Evolutionary conservation across 2,888 invertebrate genomes (phyloP), one percentile per base, ranked within the genome.

Genomic region (Nymphalis urticae): DNA sequence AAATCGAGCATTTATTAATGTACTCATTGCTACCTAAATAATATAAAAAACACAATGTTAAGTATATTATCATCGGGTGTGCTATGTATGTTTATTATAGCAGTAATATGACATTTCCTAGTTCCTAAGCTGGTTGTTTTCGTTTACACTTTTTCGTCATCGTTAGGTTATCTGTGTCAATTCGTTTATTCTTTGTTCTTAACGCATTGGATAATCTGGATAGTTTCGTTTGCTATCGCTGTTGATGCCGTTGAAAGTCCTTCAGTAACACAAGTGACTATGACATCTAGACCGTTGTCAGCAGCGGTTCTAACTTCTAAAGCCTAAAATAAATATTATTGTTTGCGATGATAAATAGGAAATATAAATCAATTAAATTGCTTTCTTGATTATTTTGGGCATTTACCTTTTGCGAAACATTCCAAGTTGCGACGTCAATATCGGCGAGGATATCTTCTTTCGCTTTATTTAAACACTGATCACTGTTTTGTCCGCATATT

Each of bases 241-340:
- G 75, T 69, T 1, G 84, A 76, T 19, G 83, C 81, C 19, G 80
- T 77, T 19, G 82, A 74, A 4, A 85, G 64, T n/a, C 84, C 83
- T 47, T 83, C 75, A 10, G 81, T 75, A 7, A 82, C 77, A 65
- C 86, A 87, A 9, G 72, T 56, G 16, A 82, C 64, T 5, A 85
- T 73, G 0, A 77, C 73, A 6, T 79, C 77, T 67, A 82, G 77
- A 32, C 83, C 71, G 51, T 82, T 79, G 64, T 83, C 83, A 53
- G 76, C 69, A 19, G 79, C 48, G 48, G 68, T 75, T 75, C 80
- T 83, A 32, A 79, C 70, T 60, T 76, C 75, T 50, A 75, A 65
- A 68, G 77, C 75, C 85, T 85, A 77, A 68, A 84, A 83, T 62
- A 50, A 62, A 47, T 54, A 81, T n/a, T 5, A 53, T 24, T 16